These are phyloP conservation scores for Scaptodrosophila lebanonensis DNA, from an alignment of 1,140 invertebrate species.

Conservation along the genomic window DNA sequence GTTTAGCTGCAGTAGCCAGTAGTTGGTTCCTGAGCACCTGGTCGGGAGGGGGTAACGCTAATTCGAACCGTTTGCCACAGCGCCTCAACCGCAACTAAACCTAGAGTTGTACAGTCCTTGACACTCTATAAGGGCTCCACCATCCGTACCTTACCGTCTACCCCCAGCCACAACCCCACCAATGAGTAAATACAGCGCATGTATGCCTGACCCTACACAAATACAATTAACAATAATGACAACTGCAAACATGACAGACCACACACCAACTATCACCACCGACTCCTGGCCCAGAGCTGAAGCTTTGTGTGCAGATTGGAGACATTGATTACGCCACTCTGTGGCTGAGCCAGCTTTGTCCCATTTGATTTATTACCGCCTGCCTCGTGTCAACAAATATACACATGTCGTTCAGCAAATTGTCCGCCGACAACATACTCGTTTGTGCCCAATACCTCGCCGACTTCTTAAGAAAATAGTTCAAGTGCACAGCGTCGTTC, in stretches of 20 bases:
- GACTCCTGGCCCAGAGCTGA: neutral
- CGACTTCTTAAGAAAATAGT: slow-evolving; percentile 38
- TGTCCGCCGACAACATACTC: too few relatives aligned
- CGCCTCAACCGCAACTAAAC: slow-evolving; percentile 39
- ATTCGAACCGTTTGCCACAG: slow-evolving; percentile 36
- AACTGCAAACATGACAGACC: slow-evolving; percentile 65
- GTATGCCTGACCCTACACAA: slow-evolving; percentile 51
- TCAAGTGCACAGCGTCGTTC: too few relatives aligned
- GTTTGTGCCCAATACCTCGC: slow-evolving; percentile 27
- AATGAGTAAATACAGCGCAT: slow-evolving; percentile 53
- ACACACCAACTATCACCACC: neutral
- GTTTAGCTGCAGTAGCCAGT: neutral
- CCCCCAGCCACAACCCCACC: neutral
- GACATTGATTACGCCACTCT: slow-evolving; percentile 40
- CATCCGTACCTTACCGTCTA: slow-evolving; percentile 9
- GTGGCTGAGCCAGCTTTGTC: slow-evolving; percentile 8
- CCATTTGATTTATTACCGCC: neutral
- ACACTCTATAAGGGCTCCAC: slow-evolving; percentile 9
- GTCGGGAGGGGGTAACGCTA: slow-evolving; percentile 18
- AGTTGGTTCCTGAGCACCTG: neutral
- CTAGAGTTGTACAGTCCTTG: slow-evolving; percentile 10
- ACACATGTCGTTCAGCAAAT: too few relatives aligned
- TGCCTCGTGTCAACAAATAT: too few relatives aligned
- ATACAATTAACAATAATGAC: slow-evolving; percentile 73
- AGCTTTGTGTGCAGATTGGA: slow-evolving; percentile 43